Evolutionary conservation across 1,140 invertebrate genomes (phyloP), one percentile per base, ranked within the genome.

Genomic region (Sipha flava): DNA sequence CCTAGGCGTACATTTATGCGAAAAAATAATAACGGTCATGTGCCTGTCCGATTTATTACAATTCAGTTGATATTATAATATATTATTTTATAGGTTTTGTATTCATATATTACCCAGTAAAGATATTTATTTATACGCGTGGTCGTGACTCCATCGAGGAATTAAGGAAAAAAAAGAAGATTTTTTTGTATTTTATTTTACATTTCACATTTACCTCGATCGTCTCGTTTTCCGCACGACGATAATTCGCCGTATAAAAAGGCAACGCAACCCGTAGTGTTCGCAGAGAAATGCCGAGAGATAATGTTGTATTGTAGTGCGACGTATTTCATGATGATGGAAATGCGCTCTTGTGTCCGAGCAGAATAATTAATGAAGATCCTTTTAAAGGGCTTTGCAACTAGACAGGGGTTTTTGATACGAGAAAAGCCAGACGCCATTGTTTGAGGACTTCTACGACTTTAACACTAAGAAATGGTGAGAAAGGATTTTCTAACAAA

Each of bases 331-430:
- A 34, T 26, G 16, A 72, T 49, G 68, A 72, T 49, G 68, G 29
- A 72, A 72, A 72, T 72, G 47, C 43, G 43, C 68, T 72, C 43
- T 52, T 26, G 23, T 49, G 43, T 72, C 68, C 43, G 68, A 72
- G 49, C 45, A 34, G 68, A 72, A 72, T 72, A 49, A 72, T 72
- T 72, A 72, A 72, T 49, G 68, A 72, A 52, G 29, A 34, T 7
- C 68, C 29, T 49, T 49, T 31, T 52, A 49, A 72, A 26, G 16
- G 47, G 45, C 43, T 43, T 70, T 45, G 66, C 66, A 45, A 70
- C 43, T 26, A 49, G 29, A 49, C 23, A 21, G 26, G 40, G 23
- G 26, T 6, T 47, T 47, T 23, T 43, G 64, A 43, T 43, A 43
- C 37, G 34, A 14, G 12, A 66, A 66, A 66, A 43, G 34, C 37